Percentiles rank a stretch among this genome's conserved stretches.
Evolutionary conservation across 2,113 vertebrate species (phyloP).

Genomic region (Egretta garzetta): DNA sequence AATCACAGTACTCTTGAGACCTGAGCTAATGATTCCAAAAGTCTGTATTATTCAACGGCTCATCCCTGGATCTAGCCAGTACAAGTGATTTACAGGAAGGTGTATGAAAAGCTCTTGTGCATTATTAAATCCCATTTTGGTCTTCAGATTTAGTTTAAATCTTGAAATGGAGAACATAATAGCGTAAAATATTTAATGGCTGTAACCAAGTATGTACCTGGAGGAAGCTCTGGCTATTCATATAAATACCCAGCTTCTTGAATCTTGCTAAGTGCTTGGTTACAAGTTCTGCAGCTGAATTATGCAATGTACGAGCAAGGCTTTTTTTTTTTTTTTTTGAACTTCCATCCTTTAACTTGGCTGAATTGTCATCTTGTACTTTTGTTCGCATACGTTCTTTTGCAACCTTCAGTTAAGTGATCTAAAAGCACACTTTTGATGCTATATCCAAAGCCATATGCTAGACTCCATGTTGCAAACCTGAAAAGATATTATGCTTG

Average conservation of each 20-base stretch:
- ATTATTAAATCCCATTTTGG: neutral
- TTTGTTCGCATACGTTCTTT: neutral
- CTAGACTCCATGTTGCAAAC: neutral
- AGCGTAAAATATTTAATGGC: neutral
- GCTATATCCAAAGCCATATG: neutral
- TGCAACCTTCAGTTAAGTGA: neutral
- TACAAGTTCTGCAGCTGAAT: neutral
- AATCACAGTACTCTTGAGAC: neutral
- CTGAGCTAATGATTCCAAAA: neutral
- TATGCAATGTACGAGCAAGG: neutral
- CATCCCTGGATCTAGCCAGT: neutral
- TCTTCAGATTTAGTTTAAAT: neutral
- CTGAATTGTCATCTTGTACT: neutral
- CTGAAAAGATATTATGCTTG: neutral
- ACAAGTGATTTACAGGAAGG: neutral
- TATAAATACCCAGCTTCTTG: neutral
- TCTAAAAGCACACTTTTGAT: neutral
- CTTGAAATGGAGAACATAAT: neutral
- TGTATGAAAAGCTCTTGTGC: neutral
- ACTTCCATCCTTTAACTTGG: neutral
- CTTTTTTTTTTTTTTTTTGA: neutral
- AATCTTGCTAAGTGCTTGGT: neutral
- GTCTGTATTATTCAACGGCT: neutral
- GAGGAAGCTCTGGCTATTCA: neutral
- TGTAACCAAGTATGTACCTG: neutral